These are phyloP conservation scores for Typhlichthys eigenmanni DNA, from an alignment of 2,797 vertebrate genomes.

Conservation along the genomic window DNA sequence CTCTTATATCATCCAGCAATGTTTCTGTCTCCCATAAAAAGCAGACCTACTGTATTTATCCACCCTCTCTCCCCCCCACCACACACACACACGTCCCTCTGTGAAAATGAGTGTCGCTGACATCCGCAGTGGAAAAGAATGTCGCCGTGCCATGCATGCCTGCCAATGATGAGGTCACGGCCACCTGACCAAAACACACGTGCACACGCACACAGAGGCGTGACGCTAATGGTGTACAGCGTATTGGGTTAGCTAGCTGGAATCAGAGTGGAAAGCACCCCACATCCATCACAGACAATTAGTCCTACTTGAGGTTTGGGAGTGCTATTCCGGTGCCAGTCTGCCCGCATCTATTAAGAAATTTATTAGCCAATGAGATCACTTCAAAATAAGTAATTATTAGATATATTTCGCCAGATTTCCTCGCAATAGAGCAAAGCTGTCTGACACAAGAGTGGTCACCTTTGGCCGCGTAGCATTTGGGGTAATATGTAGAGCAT, in stretches of 20 bases:
- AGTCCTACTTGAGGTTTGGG: conserved; percentile 47
- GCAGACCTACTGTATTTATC: too few relatives aligned
- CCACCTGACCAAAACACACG: conserved; percentile 24
- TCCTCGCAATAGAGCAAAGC: neutral
- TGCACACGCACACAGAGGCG: conserved; percentile 14
- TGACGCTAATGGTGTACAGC: conserved; percentile 27
- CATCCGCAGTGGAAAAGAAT: conserved; percentile 21
- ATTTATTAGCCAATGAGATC: conserved; percentile 46
- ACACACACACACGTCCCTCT: neutral
- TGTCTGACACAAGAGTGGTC: conserved; percentile 18
- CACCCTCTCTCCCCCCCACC: conserved; percentile 5
- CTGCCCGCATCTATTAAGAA: conserved; percentile 37
- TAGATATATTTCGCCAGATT: conserved; percentile 9
- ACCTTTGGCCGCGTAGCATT: neutral
- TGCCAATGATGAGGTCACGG: conserved; percentile 52
- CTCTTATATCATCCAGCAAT: too few relatives aligned
- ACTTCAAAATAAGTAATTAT: conserved; percentile 29
- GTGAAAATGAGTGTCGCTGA: conserved; percentile 40
- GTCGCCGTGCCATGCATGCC: conserved; percentile 8
- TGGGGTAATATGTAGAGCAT: too few relatives aligned
- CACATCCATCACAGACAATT: conserved; percentile 63
- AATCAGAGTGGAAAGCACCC: conserved; percentile 42
- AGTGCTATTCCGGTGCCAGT: conserved; percentile 26
- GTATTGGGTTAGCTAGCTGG: conserved; percentile 18
- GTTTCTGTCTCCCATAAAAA: too few relatives aligned